Evolutionary conservation across 2,113 vertebrate genomes (phyloP), one percentile per base, ranked within the genome.

Genomic region (Verasper variegatus): DNA sequence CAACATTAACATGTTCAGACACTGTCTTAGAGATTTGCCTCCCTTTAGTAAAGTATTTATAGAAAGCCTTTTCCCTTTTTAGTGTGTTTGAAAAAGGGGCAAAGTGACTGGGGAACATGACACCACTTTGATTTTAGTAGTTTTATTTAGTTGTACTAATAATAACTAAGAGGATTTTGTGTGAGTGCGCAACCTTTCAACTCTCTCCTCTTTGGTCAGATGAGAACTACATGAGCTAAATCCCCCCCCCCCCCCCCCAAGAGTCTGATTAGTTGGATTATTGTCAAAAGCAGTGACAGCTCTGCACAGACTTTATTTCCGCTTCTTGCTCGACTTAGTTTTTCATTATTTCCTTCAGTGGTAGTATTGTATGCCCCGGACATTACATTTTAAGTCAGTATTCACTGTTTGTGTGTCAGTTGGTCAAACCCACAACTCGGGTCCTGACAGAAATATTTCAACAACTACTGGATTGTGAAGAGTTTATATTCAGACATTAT

Each of bases 281-380:
- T 54, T n/a, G 51, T 54, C 51, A 54, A 54, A 54, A n/a, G 20
- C 51, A 54, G 51, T 54, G 51, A 54, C 51, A 54, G 51, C 51
- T 54, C 51, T 54, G 45, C 45, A 49, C 45, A 17, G 45, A 49
- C 45, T 49, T 17, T 17, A 47, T 47, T 47, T 47, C 4, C 5
- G 14, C 15, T 49, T 18, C 4, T 17, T 49, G 17, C 45, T 49
- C 2, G 65, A 59, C 51, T 63, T 31, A 18, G 47, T 45, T 74
- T 54, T 54, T 54, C 51, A 54, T 9, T n/a, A n/a, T 54, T n/a
- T 54, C 51, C 51, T n/a, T 54, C 6, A 35, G 17, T 31, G 8
- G 5, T 27, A 20, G 9, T 20, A 7, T n/a, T 56, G 17, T 45
- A 21, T n/a, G 20, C 11, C 51, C 14, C 20, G 3, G 8, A 54